Conservation (phyloP, 2,888 invertebrate species). For the Drosophila putrida region DNA sequence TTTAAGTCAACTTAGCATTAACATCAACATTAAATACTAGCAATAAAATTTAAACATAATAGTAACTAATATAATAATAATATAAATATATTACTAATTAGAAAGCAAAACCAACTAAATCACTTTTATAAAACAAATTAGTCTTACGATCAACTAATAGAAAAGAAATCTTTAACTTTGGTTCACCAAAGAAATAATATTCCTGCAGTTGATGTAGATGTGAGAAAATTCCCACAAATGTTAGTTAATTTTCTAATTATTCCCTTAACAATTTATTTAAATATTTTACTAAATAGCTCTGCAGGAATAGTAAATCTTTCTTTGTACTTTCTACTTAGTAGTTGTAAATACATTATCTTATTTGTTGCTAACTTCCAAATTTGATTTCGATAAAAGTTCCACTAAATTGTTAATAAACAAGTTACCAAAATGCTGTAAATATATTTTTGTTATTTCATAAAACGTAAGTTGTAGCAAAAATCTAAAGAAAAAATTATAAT, state of each 20-base stretch:
- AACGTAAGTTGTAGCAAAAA: constrained; percentile 39
- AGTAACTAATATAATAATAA: not conserved
- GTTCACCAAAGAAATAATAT: not conserved
- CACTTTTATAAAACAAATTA: constrained; percentile 15
- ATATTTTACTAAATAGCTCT: not conserved
- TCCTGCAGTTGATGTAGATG: not conserved
- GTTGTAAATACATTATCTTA: constrained; percentile 42
- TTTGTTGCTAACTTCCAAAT: constrained; percentile 14
- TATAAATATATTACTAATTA: constrained; percentile 12
- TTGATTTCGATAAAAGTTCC: constrained; percentile 34
- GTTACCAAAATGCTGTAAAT: constrained; percentile 44
- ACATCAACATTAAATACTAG: constrained; percentile 42
- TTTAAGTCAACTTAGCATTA: constrained; percentile 57
- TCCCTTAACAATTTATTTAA: no score
- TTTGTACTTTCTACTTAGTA: not conserved
- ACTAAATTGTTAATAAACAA: constrained; percentile 28
- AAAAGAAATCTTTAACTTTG: not conserved
- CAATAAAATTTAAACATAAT: constrained; percentile 21
- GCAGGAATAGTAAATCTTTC: not conserved
- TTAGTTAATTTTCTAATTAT: no score
- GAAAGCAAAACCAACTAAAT: constrained; percentile 14
- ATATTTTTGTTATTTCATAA: constrained; percentile 39
- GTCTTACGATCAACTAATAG: constrained; percentile 6
- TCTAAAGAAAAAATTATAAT: constrained; percentile 24
- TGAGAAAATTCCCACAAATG: not conserved